Evolutionary conservation across 2,888 invertebrate genomes (phyloP).

Genomic region (Drosophila robusta): DNA sequence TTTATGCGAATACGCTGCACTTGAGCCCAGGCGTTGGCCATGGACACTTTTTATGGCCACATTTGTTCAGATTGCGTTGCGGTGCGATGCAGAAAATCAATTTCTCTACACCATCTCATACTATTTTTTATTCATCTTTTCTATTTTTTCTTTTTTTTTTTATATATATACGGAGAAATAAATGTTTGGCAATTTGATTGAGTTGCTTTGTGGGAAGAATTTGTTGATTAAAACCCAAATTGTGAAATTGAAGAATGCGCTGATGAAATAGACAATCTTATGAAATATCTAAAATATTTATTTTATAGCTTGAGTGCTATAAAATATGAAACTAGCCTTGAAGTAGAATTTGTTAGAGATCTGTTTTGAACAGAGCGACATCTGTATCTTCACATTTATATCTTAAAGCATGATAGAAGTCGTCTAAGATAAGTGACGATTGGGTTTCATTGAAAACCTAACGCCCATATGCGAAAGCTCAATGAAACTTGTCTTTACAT

Average conservation of each 20-base stretch:
- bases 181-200: constrained; percentile 49
- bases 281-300: no score
- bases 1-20: constrained; percentile 33
- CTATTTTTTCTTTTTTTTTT: constrained; percentile 7
- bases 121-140: constrained; percentile 13
- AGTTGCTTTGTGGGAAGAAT: constrained; percentile 42
- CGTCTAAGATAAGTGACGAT: no score
- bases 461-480: no score
- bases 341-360: no score
- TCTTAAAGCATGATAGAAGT: no score
- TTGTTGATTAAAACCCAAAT: constrained; percentile 38
- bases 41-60: constrained; percentile 73
- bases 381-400: no score
- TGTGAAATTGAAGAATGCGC: constrained; percentile 9
- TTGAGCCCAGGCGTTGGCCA: constrained; percentile 52
- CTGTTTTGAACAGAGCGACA: no score
- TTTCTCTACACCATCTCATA: constrained; percentile 54
- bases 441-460: no score
- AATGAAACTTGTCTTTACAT: no score
- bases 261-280: constrained; percentile 4
- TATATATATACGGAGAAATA: constrained; percentile 18
- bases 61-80: constrained; percentile 58
- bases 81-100: constrained; percentile 67
- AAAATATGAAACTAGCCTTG: no score
- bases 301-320: no score